A percentile compares a stretch with the other conserved stretches of the same genome.
phyloP scores from a whole-genome alignment of 2,113 vertebrate genomes.

The Tor tambroides region DNA sequence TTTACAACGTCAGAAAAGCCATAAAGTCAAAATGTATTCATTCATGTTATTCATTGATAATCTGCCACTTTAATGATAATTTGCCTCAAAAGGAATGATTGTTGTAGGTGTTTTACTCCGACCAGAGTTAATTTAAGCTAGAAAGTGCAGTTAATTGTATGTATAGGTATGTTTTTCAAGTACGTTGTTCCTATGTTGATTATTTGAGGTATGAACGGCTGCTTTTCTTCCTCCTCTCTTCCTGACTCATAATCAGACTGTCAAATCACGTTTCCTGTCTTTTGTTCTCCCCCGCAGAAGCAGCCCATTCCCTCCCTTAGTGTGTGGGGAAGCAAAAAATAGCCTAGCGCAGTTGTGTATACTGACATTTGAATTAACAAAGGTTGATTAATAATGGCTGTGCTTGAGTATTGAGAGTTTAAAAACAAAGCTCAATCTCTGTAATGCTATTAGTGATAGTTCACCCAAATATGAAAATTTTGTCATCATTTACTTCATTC shows the following conservation, averaged over 20 bases:
- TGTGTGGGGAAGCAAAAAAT: constrained; percentile 59
- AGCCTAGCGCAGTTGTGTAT: constrained; percentile 49
- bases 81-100: neutral
- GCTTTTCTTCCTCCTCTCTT: neutral
- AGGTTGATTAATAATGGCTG: constrained; percentile 21
- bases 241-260: constrained; percentile 41
- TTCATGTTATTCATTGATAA: neutral
- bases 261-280: constrained; percentile 31
- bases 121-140: neutral
- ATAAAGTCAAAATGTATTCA: neutral
- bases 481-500: neutral
- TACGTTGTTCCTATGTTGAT: neutral
- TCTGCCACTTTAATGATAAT: neutral
- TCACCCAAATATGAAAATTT: neutral
- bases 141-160: neutral
- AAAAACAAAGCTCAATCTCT: neutral
- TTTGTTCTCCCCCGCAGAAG: constrained; percentile 15
- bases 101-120: neutral
- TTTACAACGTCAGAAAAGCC: neutral
- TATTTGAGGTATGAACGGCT: neutral
- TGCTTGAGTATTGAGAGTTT: constrained; percentile 19
- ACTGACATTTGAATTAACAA: constrained; percentile 56
- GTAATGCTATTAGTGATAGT: neutral
- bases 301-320: constrained; percentile 32
- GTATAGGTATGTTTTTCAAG: neutral